Base-by-base conservation (phyloP, 2,888 invertebrate genomes). In the Cheilosia vernalis region DNA sequence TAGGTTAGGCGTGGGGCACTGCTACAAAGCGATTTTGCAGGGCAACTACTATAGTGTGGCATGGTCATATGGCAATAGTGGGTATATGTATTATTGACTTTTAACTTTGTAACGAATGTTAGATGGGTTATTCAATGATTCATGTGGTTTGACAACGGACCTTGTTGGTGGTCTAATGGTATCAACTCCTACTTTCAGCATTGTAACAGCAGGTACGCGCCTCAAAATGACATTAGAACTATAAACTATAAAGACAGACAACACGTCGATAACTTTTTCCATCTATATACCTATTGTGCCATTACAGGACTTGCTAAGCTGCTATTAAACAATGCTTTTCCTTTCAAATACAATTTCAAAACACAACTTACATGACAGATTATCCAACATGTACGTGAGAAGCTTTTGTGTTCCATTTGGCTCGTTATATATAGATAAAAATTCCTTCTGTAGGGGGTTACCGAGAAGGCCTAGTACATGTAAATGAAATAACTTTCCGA, bases 401-500 rank as follows among this genome's bases (percentile, higher is more conserved):
- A 99, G 95, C 94, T 98, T 98, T 90, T 96, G 95, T 56, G 98
- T 98, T 69, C 99, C 99, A 92, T 98, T 98, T 89, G 95, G 95
- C 93, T 98, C 98, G 91, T 96, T 96, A 93, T 98, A 98, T 88
- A 98, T 94, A 87, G 96, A 95, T 92, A 97, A 94, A 92, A 98
- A 96, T 91, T 99, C 98, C 92, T 97, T 97, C 90, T 96, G 96
- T 87, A 99, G 94, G 49, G 98, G 99, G 94, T 99, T 99, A 27
- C 98, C 98, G 90, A 97, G 96, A 89, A 97, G 94, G 90, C 98
- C 98, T 88, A 99, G 94, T 90, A 97, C 95, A 92, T 98, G 97
- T 87, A 99, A 94, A 93, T 99, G 98, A 93, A 99, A 99, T 89
- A 99, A 94, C 93, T 98, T 98, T 89, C 99, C 99, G 89, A 99